phyloP scores from a whole-genome alignment of 2,888 invertebrate species.

The Phengaris alcon region DNA sequence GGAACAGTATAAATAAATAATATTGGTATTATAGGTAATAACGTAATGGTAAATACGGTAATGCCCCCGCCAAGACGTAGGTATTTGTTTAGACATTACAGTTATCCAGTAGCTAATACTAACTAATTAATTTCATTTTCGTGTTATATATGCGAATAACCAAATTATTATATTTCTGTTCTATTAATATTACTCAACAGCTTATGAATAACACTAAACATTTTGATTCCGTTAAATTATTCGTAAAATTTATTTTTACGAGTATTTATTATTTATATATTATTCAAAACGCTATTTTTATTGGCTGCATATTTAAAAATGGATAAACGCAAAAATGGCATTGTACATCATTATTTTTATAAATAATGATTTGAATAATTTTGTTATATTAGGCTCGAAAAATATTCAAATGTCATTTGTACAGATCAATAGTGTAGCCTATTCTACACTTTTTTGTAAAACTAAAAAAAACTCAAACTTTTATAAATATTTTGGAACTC shows the following conservation, averaged over 20 bases:
- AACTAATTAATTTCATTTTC: not conserved
- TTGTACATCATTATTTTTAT: not conserved
- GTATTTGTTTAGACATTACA: no score
- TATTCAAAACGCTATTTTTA: constrained; percentile 1
- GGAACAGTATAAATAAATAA: no score
- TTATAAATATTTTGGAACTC: not conserved
- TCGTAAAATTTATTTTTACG: not conserved
- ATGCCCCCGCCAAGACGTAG: no score
- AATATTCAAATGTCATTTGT: no score
- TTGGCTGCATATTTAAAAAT: not conserved
- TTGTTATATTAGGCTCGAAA: not conserved
- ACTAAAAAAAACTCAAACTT: no score
- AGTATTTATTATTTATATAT: not conserved
- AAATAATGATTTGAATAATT: not conserved
- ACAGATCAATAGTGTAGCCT: no score
- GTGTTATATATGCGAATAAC: no score
- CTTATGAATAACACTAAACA: not conserved
- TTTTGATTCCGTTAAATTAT: not conserved
- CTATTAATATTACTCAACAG: not conserved
- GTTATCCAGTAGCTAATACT: not conserved
- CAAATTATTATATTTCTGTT: not conserved
- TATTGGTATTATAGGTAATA: no score
- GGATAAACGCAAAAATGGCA: not conserved
- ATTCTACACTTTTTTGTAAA: no score
- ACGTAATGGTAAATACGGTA: no score